Conservation (phyloP, 2,797 vertebrate genomes). For the Cottoperca gobio region DNA sequence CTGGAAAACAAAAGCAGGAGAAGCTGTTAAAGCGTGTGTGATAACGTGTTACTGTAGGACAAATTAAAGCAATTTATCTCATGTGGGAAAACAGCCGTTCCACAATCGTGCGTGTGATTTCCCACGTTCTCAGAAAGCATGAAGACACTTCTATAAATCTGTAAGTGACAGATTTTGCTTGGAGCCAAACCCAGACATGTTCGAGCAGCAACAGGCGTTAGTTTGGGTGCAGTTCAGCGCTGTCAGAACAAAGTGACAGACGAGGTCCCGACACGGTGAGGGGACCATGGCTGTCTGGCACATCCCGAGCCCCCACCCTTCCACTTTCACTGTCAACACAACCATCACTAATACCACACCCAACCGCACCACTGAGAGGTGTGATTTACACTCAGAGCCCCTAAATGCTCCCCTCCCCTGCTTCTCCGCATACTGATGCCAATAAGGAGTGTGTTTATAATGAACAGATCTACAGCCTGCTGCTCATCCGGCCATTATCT, state of each 20-base stretch:
- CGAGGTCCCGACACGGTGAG: conserved; percentile 9
- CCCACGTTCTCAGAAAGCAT: conserved; percentile 46
- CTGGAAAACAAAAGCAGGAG: conserved; percentile 77
- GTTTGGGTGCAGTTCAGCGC: conserved; percentile 33
- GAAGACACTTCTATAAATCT: conserved; percentile 39
- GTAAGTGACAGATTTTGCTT: conserved; percentile 27
- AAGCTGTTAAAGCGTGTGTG: conserved; percentile 15
- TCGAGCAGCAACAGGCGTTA: conserved; percentile 15
- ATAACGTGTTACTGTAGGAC: neutral
- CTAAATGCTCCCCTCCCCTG: conserved; percentile 1
- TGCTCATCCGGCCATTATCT: neutral
- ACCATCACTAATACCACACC: conserved; percentile 50
- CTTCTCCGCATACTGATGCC: conserved; percentile 19
- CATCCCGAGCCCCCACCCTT: conserved; percentile 23
- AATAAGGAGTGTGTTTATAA: neutral
- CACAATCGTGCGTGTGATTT: conserved; percentile 43
- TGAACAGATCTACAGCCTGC: conserved; percentile 1
- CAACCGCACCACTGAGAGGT: conserved; percentile 30
- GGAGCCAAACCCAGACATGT: conserved; percentile 37
- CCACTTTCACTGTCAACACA: conserved; percentile 39
- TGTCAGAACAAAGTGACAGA: conserved; percentile 67
- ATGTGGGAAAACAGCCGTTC: conserved; percentile 17
- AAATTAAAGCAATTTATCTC: conserved; percentile 8
- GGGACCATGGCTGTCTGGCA: conserved; percentile 23
- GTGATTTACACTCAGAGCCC: conserved; percentile 54